Conservation (phyloP, 2,797 vertebrate genomes). For the Huso huso region DNA sequence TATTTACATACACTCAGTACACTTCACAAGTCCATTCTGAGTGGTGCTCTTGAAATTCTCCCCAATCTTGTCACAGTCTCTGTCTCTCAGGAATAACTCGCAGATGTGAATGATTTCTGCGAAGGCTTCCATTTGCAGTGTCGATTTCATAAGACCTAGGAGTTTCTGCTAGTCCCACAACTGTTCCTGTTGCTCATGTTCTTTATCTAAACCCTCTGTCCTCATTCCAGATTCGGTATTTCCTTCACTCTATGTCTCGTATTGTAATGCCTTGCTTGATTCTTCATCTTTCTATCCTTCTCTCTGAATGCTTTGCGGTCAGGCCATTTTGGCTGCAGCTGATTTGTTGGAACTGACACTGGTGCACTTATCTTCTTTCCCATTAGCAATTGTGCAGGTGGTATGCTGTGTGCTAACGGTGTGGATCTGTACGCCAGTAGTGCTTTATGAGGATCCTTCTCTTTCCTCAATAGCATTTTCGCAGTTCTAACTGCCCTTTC, state of each 20-base stretch:
- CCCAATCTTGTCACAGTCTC: too few relatives aligned
- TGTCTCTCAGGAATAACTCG: not conserved
- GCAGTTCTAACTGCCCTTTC: too few relatives aligned
- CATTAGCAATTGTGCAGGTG: constrained; percentile 14
- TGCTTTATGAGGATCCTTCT: too few relatives aligned
- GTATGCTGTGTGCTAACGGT: too few relatives aligned
- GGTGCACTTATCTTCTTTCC: constrained; percentile 12
- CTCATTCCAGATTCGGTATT: too few relatives aligned
- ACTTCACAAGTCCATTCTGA: too few relatives aligned
- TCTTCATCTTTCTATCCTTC: constrained; percentile 1
- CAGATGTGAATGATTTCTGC: constrained; percentile 9
- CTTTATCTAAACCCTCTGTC: not conserved
- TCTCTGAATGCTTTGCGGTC: not conserved
- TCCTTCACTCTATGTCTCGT: too few relatives aligned
- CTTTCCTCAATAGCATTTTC: too few relatives aligned
- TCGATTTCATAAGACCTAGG: constrained; percentile 8
- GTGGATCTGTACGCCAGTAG: too few relatives aligned
- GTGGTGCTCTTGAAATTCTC: too few relatives aligned
- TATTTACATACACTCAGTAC: too few relatives aligned
- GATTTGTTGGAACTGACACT: constrained; percentile 6
- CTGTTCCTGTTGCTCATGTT: constrained; percentile 1
- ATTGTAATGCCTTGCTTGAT: too few relatives aligned
- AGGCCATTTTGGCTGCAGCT: constrained; percentile 3
- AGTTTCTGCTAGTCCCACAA: not conserved
- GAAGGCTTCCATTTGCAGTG: not conserved